Base-by-base conservation (phyloP, 2,888 invertebrate genomes). In the Prenolepis imparis region DNA sequence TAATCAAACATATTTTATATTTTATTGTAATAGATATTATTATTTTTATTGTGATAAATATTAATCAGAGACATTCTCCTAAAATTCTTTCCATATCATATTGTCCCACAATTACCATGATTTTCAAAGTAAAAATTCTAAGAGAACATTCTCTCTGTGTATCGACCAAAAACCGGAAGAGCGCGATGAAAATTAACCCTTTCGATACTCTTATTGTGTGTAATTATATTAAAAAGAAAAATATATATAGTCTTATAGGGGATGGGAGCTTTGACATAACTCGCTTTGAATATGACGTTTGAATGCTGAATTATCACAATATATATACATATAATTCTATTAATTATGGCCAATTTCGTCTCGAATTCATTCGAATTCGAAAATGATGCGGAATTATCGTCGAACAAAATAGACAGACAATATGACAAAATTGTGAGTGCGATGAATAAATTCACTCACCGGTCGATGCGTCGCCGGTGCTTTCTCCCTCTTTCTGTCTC, bases 81-180 rank as follows among this genome's bases (percentile, higher is more conserved):
- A n/a, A n/a, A n/a, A n/a, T n/a, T n/a, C n/a, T n/a, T n/a, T n/a
- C n/a, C n/a, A n/a, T n/a, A n/a, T n/a, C n/a, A n/a, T n/a, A n/a
- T n/a, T n/a, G n/a, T n/a, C n/a, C n/a, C n/a, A n/a, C n/a, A n/a
- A n/a, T n/a, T n/a, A n/a, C n/a, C n/a, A n/a, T n/a, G n/a, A n/a
- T n/a, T n/a, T n/a, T n/a, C n/a, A n/a, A n/a, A n/a, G n/a, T n/a
- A n/a, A n/a, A n/a, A n/a, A n/a, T n/a, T n/a, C n/a, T n/a, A n/a
- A n/a, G n/a, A n/a, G n/a, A n/a, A n/a, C n/a, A n/a, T n/a, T n/a
- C n/a, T n/a, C n/a, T n/a, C n/a, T n/a, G n/a, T 84, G 36, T 84
- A 21, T 55, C 6, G 55, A 15, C 18, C 67, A 44, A 84, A 83
- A 87, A 86, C 86, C 88, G 88, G 85, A 90, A 89, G 89, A 74